These are phyloP conservation scores for Drosophila ambigua DNA, from an alignment of 1,140 invertebrate species.

Conservation along the genomic window DNA sequence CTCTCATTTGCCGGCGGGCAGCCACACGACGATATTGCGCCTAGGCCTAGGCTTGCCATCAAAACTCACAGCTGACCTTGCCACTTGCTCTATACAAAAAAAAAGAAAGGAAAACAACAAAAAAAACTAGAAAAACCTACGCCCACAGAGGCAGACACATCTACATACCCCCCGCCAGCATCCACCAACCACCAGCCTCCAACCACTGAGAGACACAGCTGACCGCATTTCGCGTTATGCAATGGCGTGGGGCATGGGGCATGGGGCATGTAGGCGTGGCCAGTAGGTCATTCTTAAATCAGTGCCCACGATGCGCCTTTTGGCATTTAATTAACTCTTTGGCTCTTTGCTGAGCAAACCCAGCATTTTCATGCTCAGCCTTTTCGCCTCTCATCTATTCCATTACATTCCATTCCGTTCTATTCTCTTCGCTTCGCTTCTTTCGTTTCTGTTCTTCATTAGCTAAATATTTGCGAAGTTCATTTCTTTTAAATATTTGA, in stretches of 20 bases:
- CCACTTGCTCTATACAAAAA: conserved; percentile 2
- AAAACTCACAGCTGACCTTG: conserved; percentile 4
- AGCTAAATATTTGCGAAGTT: no score
- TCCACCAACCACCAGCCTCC: no score
- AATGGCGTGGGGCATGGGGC: neutral
- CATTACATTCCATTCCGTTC: no score
- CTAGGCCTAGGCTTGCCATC: conserved; percentile 1
- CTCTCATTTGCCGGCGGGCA: neutral
- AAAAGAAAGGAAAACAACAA: neutral
- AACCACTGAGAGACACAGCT: neutral
- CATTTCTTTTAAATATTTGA: conserved; percentile 2
- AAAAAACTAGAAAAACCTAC: neutral
- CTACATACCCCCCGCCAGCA: neutral
- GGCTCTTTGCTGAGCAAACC: no score
- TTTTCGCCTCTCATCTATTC: no score
- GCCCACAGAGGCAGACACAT: no score
- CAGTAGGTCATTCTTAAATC: neutral
- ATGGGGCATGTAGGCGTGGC: neutral
- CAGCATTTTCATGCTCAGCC: no score
- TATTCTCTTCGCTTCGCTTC: no score
- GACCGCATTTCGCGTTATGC: conserved; percentile 3
- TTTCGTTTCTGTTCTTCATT: no score
- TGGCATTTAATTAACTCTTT: no score
- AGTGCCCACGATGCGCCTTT: no score
- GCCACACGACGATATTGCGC: neutral